Evolutionary conservation across 2,113 vertebrate genomes (phyloP), one percentile per base, ranked within the genome.

Genomic region (Apodemus sylvaticus): DNA sequence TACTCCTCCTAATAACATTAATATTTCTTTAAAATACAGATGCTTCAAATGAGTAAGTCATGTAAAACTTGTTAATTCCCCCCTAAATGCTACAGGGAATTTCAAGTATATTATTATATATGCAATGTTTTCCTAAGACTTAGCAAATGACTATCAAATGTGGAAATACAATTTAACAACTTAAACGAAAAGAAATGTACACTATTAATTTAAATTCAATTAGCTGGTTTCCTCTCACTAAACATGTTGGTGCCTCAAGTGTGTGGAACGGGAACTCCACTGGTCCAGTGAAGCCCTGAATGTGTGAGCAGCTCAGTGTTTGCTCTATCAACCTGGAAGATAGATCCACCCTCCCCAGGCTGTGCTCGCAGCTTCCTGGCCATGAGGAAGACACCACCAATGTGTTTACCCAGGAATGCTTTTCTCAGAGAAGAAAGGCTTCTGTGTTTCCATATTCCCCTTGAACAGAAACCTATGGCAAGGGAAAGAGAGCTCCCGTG

Each of bases 61-160:
- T 89, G 64, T 94, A 83, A 93, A 95, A 97, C 93, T 89, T 91
- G 88, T 91, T 96, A 94, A 78, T 93, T 93, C 78, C 9, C 76
- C 89, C 93, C 89, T n/a, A 60, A 91, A 94, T 96, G 95, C 94
- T 95, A 90, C 82, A 94, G 93, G 96, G 96, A 86, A 97, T 97
- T 94, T 94, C 78, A 74, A 95, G 70, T 83, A 92, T 92, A 79
- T 93, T 96, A 95, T 97, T 97, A 95, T 92, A 97, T 58, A 97
- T 97, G 94, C 93, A 94, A 95, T 97, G 92, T 96, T 97, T 97
- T 97, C 87, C 96, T 91, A 95, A 94, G 98, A 95, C 96, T 97
- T 96, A 97, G 94, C 96, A 97, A 97, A 98, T 97, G 96, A 96
- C 91, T 97, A 97, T 96, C 97, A 97, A 97, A 97, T 81, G 85